Evolutionary conservation across 2,113 vertebrate species (phyloP), one percentile per base, ranked within the genome.

Genomic region (Hydrochoerus hydrochaeris): DNA sequence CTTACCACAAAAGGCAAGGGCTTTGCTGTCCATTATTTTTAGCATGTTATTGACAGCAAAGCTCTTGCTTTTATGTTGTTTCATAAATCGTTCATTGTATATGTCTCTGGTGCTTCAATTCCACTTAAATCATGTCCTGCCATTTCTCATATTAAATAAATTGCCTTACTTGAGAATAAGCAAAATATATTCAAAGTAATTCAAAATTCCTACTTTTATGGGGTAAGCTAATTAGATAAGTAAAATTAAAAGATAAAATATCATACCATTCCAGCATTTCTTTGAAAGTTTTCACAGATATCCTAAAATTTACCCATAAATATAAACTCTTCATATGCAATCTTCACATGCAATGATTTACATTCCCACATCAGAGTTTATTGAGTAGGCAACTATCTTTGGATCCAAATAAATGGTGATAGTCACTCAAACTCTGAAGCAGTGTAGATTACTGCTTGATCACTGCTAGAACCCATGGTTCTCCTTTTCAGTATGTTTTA

Each of bases 271-370:
- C 41, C 60, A 88, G 20, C 30, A 83, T 49, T 65, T 62, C 95
- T 41, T 90, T 92, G 95, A 35, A 95, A 92, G 54, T 90, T 94
- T 65, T 95, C 82, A 84, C 58, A 95, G 62, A 93, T 96, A 96
- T 90, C 35, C 26, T 83, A 89, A 94, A 85, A 93, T 90, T 88
- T 90, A 88, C 65, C 11, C 46, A 82, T 94, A 85, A 88, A 94
- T 95, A 85, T 67, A 54, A 90, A 20, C 14, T 95, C n/a, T 95
- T 95, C 77, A 88, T 73, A 92, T 71, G n/a, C 63, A 75, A 22
- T 67, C 85, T 94, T 94, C 67, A 96, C 90, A 83, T 88, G 54
- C 8, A 91, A 65, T 84, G 41, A 58, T 73, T 97, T 95, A 75
- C 26, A 94, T 83, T 85, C 60, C 73, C 67, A 91, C 62, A 95